Evolutionary conservation across 1,140 invertebrate genomes (phyloP).

Genomic region (Pachyrhynchus sulphureomaculatus): DNA sequence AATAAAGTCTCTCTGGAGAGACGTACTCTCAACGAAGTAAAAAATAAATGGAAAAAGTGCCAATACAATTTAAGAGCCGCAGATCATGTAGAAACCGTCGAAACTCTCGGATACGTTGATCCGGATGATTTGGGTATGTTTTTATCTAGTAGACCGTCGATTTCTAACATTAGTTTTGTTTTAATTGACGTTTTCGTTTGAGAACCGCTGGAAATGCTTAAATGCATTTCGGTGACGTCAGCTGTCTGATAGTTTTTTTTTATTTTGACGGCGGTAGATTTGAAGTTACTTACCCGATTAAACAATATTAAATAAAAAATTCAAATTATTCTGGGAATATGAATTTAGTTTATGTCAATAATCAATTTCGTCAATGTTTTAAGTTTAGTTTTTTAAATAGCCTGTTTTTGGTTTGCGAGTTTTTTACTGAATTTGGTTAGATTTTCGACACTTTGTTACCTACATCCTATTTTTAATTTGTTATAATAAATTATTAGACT

Average conservation of each 20-base stretch:
- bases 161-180: conserved; percentile 10
- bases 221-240: neutral
- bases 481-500: no score
- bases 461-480: no score
- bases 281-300: neutral
- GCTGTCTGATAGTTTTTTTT: neutral
- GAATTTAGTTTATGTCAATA: no score
- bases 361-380: no score
- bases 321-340: no score
- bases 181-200: conserved; percentile 25
- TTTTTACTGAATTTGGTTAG: no score
- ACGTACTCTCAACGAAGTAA: conserved; percentile 40
- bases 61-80: conserved; percentile 18
- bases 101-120: neutral
- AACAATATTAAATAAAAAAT: neutral
- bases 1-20: conserved; percentile 38
- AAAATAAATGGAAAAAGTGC: conserved; percentile 44
- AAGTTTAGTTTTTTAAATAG: no score
- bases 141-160: neutral
- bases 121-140: conserved; percentile 33
- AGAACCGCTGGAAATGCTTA: conserved; percentile 23
- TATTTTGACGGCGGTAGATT: neutral
- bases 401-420: no score
- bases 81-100: neutral
- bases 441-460: no score